Conservation (phyloP, 2,113 vertebrate species). For the Sterna hirundo region DNA sequence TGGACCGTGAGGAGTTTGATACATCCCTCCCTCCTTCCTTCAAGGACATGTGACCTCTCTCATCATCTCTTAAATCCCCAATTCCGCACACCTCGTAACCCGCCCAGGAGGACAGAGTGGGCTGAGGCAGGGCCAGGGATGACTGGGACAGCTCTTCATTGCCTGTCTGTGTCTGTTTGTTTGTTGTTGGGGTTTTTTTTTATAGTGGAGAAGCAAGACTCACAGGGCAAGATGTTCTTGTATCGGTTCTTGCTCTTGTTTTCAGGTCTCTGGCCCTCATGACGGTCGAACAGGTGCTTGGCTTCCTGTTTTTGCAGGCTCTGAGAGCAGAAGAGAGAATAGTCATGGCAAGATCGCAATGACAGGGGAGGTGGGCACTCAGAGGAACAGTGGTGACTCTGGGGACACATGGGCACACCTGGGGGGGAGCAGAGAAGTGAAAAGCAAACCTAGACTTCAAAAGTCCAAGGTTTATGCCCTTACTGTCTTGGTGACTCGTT, state of each 20-base stretch:
- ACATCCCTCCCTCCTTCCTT: neutral
- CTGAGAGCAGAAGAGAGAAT: constrained; percentile 63
- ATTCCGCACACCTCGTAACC: neutral
- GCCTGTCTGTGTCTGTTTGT: neutral
- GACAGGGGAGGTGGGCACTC: neutral
- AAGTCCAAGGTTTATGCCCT: neutral
- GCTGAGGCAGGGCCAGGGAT: neutral
- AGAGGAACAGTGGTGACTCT: neutral
- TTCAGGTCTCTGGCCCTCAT: constrained; percentile 93
- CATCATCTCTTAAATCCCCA: neutral
- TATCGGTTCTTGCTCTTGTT: constrained; percentile 98
- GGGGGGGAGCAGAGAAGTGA: neutral
- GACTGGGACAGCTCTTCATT: neutral
- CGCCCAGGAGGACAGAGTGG: neutral
- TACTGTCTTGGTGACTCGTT: neutral
- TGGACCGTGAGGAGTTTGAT: neutral
- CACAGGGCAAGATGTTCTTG: constrained; percentile 97
- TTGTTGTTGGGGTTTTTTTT: neutral
- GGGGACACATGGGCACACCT: neutral
- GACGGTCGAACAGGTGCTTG: constrained; percentile 87
- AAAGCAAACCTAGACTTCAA: neutral
- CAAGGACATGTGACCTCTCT: neutral
- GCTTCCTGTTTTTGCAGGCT: constrained; percentile 91
- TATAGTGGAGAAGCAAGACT: constrained; percentile 51
- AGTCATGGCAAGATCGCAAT: neutral